Base-by-base conservation (phyloP, 2,888 invertebrate genomes). In the Steromphala cineraria region DNA sequence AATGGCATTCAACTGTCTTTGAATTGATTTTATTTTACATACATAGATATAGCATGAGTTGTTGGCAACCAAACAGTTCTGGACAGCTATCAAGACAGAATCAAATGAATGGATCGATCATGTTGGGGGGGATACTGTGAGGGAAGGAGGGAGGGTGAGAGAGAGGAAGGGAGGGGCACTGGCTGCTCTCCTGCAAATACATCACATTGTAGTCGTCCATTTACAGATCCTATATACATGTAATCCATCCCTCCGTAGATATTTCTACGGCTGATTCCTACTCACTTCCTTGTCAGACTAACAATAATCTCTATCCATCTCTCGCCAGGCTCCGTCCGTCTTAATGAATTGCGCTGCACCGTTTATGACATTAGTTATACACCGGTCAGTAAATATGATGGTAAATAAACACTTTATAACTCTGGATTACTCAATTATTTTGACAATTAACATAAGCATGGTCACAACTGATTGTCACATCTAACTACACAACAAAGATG, bases 11-110 rank as follows among this genome's bases (percentile, higher is more conserved):
- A 19, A 19, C 13, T 62, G 62, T 62, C 62, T 62, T 62, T 62
- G 62, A 62, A 62, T 28, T 28, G 24, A 28, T 28, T 62, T 62
- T 62, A 62, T 62, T 62, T 62, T 62, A 62, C 62, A 62, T 62
- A 62, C 62, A 62, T 62, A 62, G 62, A 62, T 62, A 62, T 62
- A 62, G 62, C 62, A 62, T 62, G 62, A 62, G 62, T 62, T 62
- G 62, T 62, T 62, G 62, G 62, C 62, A 62, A 62, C 62, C 62
- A 62, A 62, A 62, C 62, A 62, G 28, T 62, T 62, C 62, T 62
- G 62, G 28, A 62, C 62, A 62, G 62, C 62, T 62, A 46, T 46
- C 46, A 46, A 62, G 62, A 62, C 62, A 62, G 28, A 62, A 62
- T 62, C 62, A 62, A 62, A 62, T 62, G 62, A 62, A 62, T 28